Evolutionary conservation across 2,797 vertebrate genomes (phyloP).

Genomic region (Periparus ater): DNA sequence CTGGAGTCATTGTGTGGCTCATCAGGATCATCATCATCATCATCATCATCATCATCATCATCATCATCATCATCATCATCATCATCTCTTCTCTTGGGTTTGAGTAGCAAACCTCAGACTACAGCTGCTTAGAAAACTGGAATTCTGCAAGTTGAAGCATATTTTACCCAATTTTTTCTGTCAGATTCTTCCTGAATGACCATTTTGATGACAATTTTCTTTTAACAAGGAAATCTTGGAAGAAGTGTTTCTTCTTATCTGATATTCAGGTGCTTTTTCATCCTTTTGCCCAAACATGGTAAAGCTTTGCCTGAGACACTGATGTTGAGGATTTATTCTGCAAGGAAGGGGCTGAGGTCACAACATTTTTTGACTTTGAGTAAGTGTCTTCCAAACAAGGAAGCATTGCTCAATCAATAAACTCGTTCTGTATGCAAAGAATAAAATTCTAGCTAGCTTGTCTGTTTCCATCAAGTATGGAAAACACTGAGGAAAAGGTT

Average conservation of each 20-base stretch:
- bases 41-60: too few species aligned
- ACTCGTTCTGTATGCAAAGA: slow-evolving; percentile 18
- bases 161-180: neutral
- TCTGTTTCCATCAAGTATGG: neutral
- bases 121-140: neutral
- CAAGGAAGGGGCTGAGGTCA: slow-evolving; percentile 16
- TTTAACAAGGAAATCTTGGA: neutral
- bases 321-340: slow-evolving; percentile 3
- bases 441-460: neutral
- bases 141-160: neutral
- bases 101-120: neutral
- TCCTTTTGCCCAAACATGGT: neutral
- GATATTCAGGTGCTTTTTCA: neutral
- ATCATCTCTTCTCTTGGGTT: neutral
- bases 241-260: neutral
- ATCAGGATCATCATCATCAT: too few species aligned
- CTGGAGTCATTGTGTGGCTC: neutral
- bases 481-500: neutral
- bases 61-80: too few species aligned
- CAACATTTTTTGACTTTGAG: slow-evolving; percentile 34
- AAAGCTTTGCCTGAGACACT: neutral
- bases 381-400: slow-evolving; percentile 29
- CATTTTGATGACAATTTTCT: rapidly evolving
- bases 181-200: neutral
- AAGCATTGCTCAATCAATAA: slow-evolving; percentile 44